phyloP scores from a whole-genome alignment of 1,140 invertebrate genomes.

The Tetragnatha versicolor region DNA sequence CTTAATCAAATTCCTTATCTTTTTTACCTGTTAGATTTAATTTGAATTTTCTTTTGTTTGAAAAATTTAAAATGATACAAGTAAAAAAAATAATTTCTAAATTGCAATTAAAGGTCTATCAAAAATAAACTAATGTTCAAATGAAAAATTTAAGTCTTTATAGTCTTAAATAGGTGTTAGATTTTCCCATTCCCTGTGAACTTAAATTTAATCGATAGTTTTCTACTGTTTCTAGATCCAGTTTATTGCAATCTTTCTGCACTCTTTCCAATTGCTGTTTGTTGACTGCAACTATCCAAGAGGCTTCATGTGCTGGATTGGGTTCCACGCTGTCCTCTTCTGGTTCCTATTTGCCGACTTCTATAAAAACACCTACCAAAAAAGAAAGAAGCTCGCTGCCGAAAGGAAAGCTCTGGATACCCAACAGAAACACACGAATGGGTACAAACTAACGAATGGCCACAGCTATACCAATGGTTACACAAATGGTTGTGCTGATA shows the following conservation, averaged over 20 bases:
- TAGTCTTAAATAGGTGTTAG: too few relatives aligned
- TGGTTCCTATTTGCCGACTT: constrained; percentile 92
- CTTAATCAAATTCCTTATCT: too few relatives aligned
- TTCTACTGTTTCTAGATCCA: constrained; percentile 60
- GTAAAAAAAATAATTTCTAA: too few relatives aligned
- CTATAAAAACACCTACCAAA: constrained; percentile 81
- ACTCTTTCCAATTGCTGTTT: constrained; percentile 69
- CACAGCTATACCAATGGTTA: constrained; percentile 18
- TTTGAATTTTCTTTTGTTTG: too few relatives aligned
- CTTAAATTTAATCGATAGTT: too few relatives aligned
- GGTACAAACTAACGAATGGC: not conserved
- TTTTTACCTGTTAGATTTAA: too few relatives aligned
- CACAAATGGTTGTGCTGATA: constrained; percentile 4
- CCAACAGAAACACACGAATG: not conserved
- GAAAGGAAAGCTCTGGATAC: not conserved
- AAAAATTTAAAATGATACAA: too few relatives aligned
- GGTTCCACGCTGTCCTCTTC: constrained; percentile 89
- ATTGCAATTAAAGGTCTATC: too few relatives aligned
- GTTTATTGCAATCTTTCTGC: constrained; percentile 67
- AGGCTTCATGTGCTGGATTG: constrained; percentile 91
- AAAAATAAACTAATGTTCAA: too few relatives aligned
- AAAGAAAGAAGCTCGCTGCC: constrained; percentile 66
- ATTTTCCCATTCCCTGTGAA: too few relatives aligned
- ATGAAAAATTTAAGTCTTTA: too few relatives aligned
- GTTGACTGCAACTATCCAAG: constrained; percentile 63